phyloP scores from a whole-genome alignment of 1,140 invertebrate genomes.

The Agraylea sexmaculata region DNA sequence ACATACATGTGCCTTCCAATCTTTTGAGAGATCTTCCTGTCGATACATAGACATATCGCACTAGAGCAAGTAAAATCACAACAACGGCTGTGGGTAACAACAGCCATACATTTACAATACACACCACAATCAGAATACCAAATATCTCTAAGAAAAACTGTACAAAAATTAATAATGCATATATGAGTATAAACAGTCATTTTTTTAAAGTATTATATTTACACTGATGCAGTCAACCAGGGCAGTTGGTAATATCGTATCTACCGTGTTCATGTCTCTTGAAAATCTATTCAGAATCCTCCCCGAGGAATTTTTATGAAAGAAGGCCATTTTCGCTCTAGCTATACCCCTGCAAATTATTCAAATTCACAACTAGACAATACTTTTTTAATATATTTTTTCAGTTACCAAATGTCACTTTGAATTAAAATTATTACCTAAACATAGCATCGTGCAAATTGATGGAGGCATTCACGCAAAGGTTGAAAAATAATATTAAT shows the following conservation, averaged over 20 bases:
- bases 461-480: slow-evolving; percentile 62
- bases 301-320: slow-evolving; percentile 66
- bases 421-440: slow-evolving; percentile 41
- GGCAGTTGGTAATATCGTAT: slow-evolving; percentile 59
- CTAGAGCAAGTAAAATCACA: slow-evolving; percentile 50
- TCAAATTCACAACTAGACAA: slow-evolving; percentile 40
- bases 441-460: slow-evolving; percentile 72
- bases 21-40: slow-evolving; percentile 76
- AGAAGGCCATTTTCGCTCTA: slow-evolving; percentile 68
- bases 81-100: slow-evolving; percentile 59
- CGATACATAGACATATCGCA: slow-evolving; percentile 61
- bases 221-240: slow-evolving; percentile 54
- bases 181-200: slow-evolving; percentile 15
- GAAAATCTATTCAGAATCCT: slow-evolving; percentile 69
- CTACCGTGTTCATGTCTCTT: slow-evolving; percentile 66
- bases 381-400: neutral
- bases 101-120: slow-evolving; percentile 71
- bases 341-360: slow-evolving; percentile 57
- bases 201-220: slow-evolving; percentile 26
- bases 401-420: slow-evolving; percentile 27
- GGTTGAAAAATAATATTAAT: slow-evolving; percentile 51
- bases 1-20: slow-evolving; percentile 30
- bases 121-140: slow-evolving; percentile 57
- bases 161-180: slow-evolving; percentile 40
- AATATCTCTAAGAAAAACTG: slow-evolving; percentile 53